Percentiles rank a stretch among this genome's conserved stretches.
Conservation (phyloP, 2,797 vertebrate genomes). For the Trachurus trachurus region DNA sequence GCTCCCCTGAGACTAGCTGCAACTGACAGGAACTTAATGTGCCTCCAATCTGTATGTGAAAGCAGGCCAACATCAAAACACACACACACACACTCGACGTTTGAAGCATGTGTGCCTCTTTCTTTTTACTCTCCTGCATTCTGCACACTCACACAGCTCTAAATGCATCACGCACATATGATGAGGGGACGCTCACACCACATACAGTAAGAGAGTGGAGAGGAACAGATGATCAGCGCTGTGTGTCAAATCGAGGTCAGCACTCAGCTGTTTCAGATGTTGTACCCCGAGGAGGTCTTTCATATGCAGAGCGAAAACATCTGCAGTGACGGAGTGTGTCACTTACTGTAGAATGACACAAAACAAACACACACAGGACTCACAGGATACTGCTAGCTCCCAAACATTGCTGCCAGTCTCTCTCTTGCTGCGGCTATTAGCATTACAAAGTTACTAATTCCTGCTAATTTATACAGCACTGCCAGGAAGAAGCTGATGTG, state of each 20-base stretch:
- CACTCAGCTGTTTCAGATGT: slow-evolving; percentile 69
- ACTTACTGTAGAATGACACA: slow-evolving; percentile 40
- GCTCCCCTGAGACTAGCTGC: slow-evolving; percentile 51
- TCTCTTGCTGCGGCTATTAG: slow-evolving; percentile 52
- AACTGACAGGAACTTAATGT: slow-evolving; percentile 61
- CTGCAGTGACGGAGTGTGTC: slow-evolving; percentile 57
- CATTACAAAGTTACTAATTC: slow-evolving; percentile 56
- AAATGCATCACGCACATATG: slow-evolving; percentile 18
- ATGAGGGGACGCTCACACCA: slow-evolving; percentile 6
- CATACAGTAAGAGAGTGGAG: slow-evolving; percentile 23
- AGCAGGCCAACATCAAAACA: slow-evolving; percentile 37
- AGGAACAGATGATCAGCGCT: slow-evolving; percentile 46
- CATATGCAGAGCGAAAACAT: slow-evolving; percentile 64
- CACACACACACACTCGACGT: slow-evolving; percentile 34
- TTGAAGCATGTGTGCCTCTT: slow-evolving; percentile 28
- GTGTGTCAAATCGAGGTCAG: slow-evolving; percentile 64
- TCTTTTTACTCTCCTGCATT: slow-evolving; percentile 23
- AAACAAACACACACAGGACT: slow-evolving; percentile 13
- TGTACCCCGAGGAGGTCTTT: slow-evolving; percentile 56
- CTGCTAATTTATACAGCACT: slow-evolving; percentile 32
- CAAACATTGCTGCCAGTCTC: slow-evolving; percentile 24
- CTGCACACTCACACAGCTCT: slow-evolving; percentile 16
- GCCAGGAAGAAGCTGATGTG: slow-evolving; percentile 40
- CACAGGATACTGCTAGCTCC: slow-evolving; percentile 39
- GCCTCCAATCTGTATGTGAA: slow-evolving; percentile 61